Conservation (phyloP, 2,888 invertebrate species). For the Parnassius mnemosyne region DNA sequence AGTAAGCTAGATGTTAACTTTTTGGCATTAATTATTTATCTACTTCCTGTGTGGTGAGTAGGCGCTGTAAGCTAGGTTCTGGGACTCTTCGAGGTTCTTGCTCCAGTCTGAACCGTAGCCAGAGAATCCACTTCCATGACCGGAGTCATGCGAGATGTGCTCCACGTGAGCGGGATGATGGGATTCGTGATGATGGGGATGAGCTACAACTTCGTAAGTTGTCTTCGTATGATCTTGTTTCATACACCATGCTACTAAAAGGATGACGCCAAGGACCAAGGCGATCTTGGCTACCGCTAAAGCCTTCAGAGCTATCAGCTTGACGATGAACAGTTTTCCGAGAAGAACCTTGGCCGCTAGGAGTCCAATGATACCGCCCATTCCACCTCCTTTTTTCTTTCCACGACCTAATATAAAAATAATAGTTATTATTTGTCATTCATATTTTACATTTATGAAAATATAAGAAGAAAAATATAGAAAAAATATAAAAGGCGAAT, state of each 20-base stretch:
- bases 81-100: conserved; percentile 83
- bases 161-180: conserved; percentile 84
- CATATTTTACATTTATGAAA: neutral
- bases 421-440: no score
- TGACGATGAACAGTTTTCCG: conserved; percentile 85
- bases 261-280: conserved; percentile 85
- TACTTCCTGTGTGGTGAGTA: conserved; percentile 68
- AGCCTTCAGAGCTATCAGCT: conserved; percentile 90
- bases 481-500: no score
- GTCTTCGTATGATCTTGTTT: conserved; percentile 71
- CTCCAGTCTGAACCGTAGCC: conserved; percentile 71
- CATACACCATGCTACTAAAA: conserved; percentile 74
- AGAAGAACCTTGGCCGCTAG: conserved; percentile 67
- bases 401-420: conserved; percentile 80
- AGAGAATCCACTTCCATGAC: conserved; percentile 48
- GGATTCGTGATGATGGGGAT: conserved; percentile 76
- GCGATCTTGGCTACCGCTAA: conserved; percentile 91
- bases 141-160: conserved; percentile 64
- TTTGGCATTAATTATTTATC: conserved; percentile 44
- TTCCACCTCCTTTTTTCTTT: conserved; percentile 86
- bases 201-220: conserved; percentile 71
- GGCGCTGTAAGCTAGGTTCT: conserved; percentile 86
- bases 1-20: conserved; percentile 20
- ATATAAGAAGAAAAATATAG: no score
- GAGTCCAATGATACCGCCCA: conserved; percentile 85